These are phyloP conservation scores for Amphipoea lucens DNA, from an alignment of 2,888 invertebrate genomes.

Conservation along the genomic window DNA sequence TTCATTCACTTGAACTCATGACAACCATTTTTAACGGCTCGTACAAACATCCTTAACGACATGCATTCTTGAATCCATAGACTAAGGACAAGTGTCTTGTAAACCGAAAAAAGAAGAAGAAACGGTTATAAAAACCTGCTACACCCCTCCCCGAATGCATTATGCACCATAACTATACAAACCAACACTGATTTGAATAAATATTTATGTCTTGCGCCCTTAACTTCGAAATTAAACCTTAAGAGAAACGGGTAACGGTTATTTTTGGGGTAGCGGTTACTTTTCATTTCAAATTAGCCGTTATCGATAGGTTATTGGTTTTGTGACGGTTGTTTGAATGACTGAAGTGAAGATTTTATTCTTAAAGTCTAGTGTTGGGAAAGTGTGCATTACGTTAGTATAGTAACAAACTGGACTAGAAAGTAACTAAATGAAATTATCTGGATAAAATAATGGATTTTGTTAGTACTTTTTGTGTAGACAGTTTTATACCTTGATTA, in stretches of 20 bases:
- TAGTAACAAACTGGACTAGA: neutral
- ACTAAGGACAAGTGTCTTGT: slow-evolving; percentile 58
- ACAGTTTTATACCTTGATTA: no score
- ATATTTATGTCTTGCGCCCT: slow-evolving; percentile 31
- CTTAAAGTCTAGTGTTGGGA: slow-evolving; percentile 26
- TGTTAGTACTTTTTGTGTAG: no score
- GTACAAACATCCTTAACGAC: slow-evolving; percentile 45
- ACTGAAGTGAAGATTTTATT: slow-evolving; percentile 13
- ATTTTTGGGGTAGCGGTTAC: slow-evolving; percentile 27
- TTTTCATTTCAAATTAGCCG: slow-evolving; percentile 56
- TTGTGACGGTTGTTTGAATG: slow-evolving; percentile 39
- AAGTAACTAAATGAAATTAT: neutral
- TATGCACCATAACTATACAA: slow-evolving; percentile 55
- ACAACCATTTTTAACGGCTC: slow-evolving; percentile 36
- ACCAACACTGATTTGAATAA: slow-evolving; percentile 58
- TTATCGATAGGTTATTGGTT: slow-evolving; percentile 53
- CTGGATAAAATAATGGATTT: no score
- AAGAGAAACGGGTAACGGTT: slow-evolving; percentile 33
- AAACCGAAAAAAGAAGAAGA: slow-evolving; percentile 53
- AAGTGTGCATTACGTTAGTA: neutral
- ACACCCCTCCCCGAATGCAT: slow-evolving; percentile 53
- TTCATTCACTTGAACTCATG: slow-evolving; percentile 9
- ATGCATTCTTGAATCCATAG: slow-evolving; percentile 48
- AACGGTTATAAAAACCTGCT: slow-evolving; percentile 64
- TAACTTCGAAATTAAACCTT: slow-evolving; percentile 36